Evolutionary conservation across 2,113 vertebrate genomes (phyloP), one percentile per base, ranked within the genome.

Genomic region (Tachysurus vachellii): DNA sequence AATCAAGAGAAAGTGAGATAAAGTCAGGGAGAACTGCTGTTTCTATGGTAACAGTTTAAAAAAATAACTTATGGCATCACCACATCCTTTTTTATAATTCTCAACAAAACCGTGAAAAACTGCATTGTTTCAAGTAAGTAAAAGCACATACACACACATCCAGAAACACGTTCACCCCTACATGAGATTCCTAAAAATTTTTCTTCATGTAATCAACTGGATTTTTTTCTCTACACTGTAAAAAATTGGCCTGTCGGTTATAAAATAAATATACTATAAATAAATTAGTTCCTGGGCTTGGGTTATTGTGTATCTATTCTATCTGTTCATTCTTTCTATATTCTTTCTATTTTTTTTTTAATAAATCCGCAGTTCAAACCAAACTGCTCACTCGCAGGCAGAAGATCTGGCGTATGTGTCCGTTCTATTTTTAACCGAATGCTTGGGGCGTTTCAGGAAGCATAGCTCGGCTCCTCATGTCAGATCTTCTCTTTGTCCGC

Each of bases 11-110:
- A 84, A 59, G 68, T 89, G 36, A 47, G 31, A 61, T 54, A 28
- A 68, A 81, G 77, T 56, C 70, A 86, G 79, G 75, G 86, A n/a
- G 75, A 86, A 61, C 68, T 8, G 13, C 77, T 91, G 93, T 93
- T 94, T 92, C 94, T 80, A 93, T 93, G 91, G 91, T 81, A 91
- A 94, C 90, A 31, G 71, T 76, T 84, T 85, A 89, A 50, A 50
- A 92, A 90, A 93, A 88, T 82, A 90, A 91, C 81, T 80, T 85
- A 90, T 87, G 73, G 91, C 89, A 91, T 66, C 76, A 81, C 90
- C 81, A 82, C 85, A 47, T 89, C 91, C 86, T 91, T 80, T 68
- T 53, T 50, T 79, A 89, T 80, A 59, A 42, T 62, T 80, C 16
- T 31, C 75, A 19, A 75, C 17, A 59, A 59, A 42, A 4, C 68